A percentile compares a stretch with the other conserved stretches of the same genome.
These are phyloP conservation scores for Paramormyrops hopkinsi DNA, from an alignment of 2,797 vertebrate genomes.

Conservation along the genomic window DNA sequence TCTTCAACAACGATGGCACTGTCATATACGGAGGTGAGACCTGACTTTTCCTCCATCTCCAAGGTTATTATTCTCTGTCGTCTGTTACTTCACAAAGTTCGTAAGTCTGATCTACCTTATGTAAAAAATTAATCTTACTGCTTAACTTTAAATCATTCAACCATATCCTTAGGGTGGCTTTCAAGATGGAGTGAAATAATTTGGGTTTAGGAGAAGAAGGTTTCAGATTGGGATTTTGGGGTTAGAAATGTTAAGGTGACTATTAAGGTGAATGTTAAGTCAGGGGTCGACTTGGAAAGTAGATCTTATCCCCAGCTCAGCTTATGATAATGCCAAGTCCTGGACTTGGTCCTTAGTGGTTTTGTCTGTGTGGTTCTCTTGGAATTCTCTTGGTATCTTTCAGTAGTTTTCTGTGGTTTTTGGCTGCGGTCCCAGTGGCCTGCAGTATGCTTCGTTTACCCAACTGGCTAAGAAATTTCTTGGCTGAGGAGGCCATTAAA, in stretches of 20 bases:
- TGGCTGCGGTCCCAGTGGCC: background rate
- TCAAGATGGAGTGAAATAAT: background rate
- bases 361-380: background rate
- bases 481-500: background rate
- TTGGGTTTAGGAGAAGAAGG: background rate
- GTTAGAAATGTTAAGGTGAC: background rate
- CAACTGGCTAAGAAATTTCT: background rate
- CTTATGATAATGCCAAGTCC: background rate
- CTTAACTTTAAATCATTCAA: conserved; percentile 24
- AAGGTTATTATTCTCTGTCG: background rate
- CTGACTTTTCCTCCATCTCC: background rate
- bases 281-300: background rate
- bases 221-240: background rate
- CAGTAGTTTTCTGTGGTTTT: background rate
- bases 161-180: background rate
- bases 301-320: background rate
- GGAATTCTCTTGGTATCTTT: background rate
- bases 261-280: background rate
- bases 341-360: background rate
- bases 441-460: background rate
- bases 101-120: conserved; percentile 15
- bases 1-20: conserved; percentile 96
- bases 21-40: conserved; percentile 95
- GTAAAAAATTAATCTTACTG: conserved; percentile 20
- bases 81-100: background rate